Evolutionary conservation across 2,888 invertebrate species (phyloP).

Genomic region (Hypsopygia costalis): DNA sequence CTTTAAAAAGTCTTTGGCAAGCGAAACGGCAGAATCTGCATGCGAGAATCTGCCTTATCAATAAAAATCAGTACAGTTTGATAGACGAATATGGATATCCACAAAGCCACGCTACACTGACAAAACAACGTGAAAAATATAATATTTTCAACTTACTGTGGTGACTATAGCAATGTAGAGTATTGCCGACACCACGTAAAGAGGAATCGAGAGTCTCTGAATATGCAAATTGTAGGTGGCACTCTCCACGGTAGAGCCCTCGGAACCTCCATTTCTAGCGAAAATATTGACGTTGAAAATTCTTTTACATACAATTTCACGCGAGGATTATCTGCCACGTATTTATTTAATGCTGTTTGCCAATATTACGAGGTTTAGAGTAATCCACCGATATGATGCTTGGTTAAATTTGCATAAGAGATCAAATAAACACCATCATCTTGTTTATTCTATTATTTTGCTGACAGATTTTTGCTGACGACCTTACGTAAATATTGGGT

Average conservation of each 20-base stretch:
- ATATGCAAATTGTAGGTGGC: conserved; percentile 42
- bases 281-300: conserved; percentile 43
- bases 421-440: too few relatives aligned
- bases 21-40: too few relatives aligned
- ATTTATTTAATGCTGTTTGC: conserved; percentile 24
- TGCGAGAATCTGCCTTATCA: too few relatives aligned
- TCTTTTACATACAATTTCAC: conserved; percentile 16
- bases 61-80: too few relatives aligned
- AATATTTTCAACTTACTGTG: too few relatives aligned
- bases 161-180: not conserved
- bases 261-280: conserved; percentile 24
- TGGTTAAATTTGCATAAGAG: not conserved
- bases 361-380: conserved; percentile 6
- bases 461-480: too few relatives aligned
- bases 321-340: conserved; percentile 13
- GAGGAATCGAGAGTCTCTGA: conserved; percentile 33
- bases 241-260: conserved; percentile 23
- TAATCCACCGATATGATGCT: not conserved
- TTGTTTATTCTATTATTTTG: too few relatives aligned
- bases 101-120: too few relatives aligned
- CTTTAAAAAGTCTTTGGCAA: too few relatives aligned
- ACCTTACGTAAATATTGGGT: too few relatives aligned
- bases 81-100: too few relatives aligned
- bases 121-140: too few relatives aligned
- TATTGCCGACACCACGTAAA: conserved; percentile 10